These are phyloP conservation scores for Muntiacus muntjak DNA, from an alignment of 2,113 vertebrate genomes.

Conservation along the genomic window DNA sequence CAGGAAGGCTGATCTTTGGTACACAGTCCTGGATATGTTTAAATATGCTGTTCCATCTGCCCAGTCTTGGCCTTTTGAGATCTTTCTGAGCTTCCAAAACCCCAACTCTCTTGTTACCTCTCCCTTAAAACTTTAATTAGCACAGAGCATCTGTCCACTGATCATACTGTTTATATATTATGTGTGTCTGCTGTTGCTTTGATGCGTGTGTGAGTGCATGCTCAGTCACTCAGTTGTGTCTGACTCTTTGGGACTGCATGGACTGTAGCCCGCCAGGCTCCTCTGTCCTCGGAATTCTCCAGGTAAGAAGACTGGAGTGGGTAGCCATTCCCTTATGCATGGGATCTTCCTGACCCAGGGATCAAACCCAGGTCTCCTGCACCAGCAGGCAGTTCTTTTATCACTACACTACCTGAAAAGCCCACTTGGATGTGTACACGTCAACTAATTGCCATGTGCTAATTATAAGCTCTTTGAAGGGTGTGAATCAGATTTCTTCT, in stretches of 20 bases:
- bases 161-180: neutral
- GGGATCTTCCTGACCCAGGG: neutral
- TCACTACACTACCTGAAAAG: neutral
- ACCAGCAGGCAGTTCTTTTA: neutral
- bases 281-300: neutral
- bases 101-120: neutral
- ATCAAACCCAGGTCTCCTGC: neutral
- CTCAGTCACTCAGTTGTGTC: neutral
- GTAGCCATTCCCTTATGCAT: neutral
- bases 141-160: neutral
- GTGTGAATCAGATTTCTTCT: neutral
- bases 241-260: neutral
- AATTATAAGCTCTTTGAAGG: neutral
- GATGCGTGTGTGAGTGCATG: neutral
- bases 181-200: neutral
- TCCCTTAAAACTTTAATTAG: neutral
- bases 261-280: neutral
- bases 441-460: neutral
- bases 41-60: neutral
- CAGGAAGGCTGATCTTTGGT: neutral
- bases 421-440: neutral
- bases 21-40: neutral
- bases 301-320: neutral
- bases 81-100: neutral
- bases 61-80: neutral